Percentiles rank a stretch among this genome's conserved stretches.
Conservation (phyloP, 2,888 invertebrate species). For the Dryococelus australis region DNA sequence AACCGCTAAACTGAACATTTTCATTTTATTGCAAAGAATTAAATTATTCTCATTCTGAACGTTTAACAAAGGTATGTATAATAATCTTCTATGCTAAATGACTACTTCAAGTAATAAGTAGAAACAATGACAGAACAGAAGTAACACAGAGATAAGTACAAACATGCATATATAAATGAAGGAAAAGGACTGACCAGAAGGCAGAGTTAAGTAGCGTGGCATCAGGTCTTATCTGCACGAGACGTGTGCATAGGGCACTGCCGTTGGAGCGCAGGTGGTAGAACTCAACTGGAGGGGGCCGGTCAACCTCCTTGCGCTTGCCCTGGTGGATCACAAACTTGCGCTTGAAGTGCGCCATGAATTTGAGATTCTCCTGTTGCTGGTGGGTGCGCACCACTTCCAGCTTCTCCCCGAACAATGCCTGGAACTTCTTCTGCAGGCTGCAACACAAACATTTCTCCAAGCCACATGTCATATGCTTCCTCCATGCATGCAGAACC, state of each 20-base stretch:
- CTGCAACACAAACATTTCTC: slow-evolving; percentile 54
- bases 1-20: too few species aligned
- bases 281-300: slow-evolving; percentile 77
- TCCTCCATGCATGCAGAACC: too few species aligned
- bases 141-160: background rate
- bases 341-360: slow-evolving; percentile 95
- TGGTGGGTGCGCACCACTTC: slow-evolving; percentile 97
- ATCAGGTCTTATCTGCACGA: slow-evolving; percentile 89
- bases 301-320: slow-evolving; percentile 69
- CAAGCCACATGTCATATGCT: too few species aligned
- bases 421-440: slow-evolving; percentile 89
- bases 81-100: too few species aligned
- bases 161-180: background rate
- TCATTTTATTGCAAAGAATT: too few species aligned
- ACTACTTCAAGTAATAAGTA: too few species aligned
- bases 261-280: slow-evolving; percentile 97
- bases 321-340: slow-evolving; percentile 93
- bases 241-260: slow-evolving; percentile 89
- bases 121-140: too few species aligned
- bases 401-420: slow-evolving; percentile 85
- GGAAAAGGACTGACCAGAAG: slow-evolving; percentile 78
- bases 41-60: too few species aligned
- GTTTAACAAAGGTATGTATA: too few species aligned
- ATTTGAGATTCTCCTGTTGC: slow-evolving; percentile 98
- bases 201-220: slow-evolving; percentile 88